Evolutionary conservation across 2,797 vertebrate species (phyloP).

Genomic region (Sternarchorhynchus goeldii): DNA sequence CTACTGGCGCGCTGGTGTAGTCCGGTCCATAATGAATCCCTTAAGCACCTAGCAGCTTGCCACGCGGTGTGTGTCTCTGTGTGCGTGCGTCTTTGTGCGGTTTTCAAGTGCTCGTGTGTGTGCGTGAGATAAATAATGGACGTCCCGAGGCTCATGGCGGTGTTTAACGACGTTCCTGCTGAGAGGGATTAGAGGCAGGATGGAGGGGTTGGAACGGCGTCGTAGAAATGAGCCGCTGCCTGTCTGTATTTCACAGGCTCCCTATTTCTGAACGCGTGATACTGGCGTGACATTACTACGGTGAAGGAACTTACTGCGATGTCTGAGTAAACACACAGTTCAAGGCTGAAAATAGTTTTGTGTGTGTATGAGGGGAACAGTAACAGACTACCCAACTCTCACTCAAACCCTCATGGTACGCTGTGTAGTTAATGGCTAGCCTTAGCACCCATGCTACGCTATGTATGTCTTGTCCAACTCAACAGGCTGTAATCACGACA

Average conservation of each 20-base stretch:
- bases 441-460: background rate
- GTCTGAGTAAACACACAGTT: constrained; percentile 13
- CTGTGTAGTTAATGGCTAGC: background rate
- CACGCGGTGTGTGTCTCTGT: constrained; percentile 9
- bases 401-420: too few relatives aligned
- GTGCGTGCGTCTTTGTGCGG: background rate
- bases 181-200: constrained; percentile 23
- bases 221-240: constrained; percentile 19
- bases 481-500: constrained; percentile 46
- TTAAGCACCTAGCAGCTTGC: constrained; percentile 27
- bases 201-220: constrained; percentile 2
- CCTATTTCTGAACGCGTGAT: background rate
- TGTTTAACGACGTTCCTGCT: constrained; percentile 25
- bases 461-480: background rate
- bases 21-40: constrained; percentile 49
- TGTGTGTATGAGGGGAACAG: background rate
- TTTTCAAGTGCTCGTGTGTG: background rate
- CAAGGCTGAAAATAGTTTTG: background rate
- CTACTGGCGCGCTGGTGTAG: constrained; percentile 32
- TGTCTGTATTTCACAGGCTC: constrained; percentile 6
- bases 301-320: background rate
- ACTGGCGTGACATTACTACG: background rate
- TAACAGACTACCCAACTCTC: too few relatives aligned
- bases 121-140: constrained; percentile 40
- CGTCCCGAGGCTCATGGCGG: background rate